A percentile compares a stretch with the other conserved stretches of the same genome.
Evolutionary conservation across 2,113 vertebrate species (phyloP).

Genomic region (Peucedramus taeniatus): DNA sequence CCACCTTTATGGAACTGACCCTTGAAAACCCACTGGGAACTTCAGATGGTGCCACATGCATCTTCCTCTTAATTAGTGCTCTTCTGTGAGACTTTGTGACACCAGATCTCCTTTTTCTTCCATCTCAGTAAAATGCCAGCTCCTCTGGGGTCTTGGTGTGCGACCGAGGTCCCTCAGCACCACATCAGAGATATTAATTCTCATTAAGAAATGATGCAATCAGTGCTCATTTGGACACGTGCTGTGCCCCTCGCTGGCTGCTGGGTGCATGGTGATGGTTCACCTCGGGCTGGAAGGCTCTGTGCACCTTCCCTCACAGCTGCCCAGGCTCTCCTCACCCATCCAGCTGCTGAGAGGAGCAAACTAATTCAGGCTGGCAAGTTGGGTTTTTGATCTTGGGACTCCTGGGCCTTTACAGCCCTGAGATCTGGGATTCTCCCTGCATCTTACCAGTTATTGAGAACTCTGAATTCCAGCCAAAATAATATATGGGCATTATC

Average conservation of each 20-base stretch:
- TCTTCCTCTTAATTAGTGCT: conserved; percentile 13
- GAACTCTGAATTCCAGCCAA: neutral
- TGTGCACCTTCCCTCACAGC: neutral
- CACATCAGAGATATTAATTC: conserved; percentile 7
- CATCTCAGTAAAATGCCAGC: neutral
- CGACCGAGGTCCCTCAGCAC: neutral
- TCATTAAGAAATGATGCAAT: neutral
- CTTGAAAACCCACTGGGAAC: neutral
- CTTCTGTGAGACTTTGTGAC: neutral
- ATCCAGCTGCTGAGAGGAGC: neutral
- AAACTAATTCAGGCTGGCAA: neutral
- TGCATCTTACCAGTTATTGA: neutral
- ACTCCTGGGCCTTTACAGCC: neutral
- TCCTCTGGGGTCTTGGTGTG: neutral
- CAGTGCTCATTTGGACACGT: neutral
- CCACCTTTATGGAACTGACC: neutral
- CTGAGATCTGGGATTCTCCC: neutral
- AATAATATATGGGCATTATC: neutral
- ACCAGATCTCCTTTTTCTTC: neutral
- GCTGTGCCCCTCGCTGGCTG: neutral
- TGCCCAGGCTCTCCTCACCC: neutral
- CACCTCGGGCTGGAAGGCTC: neutral
- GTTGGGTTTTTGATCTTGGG: neutral
- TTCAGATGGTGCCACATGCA: neutral
- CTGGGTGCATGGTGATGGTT: neutral